These are phyloP conservation scores for Oncorhynchus tshawytscha DNA, from an alignment of 2,113 vertebrate species.

Conservation along the genomic window DNA sequence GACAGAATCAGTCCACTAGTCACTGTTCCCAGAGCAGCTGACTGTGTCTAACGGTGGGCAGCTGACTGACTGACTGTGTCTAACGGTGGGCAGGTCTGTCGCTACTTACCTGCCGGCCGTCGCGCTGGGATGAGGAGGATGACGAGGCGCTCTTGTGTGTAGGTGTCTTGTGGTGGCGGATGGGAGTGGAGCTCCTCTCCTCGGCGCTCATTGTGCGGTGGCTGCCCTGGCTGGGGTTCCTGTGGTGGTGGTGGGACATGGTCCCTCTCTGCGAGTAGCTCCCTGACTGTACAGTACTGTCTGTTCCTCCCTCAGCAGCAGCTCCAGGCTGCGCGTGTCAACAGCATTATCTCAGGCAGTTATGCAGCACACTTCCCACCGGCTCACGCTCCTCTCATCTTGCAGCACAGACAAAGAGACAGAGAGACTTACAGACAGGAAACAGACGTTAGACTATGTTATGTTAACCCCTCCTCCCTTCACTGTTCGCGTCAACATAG, in stretches of 20 bases:
- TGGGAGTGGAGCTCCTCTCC: constrained; percentile 82
- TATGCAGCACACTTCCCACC: constrained; percentile 29
- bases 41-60: not conserved
- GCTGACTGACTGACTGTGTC: too few species aligned
- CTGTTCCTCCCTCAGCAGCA: constrained; percentile 49
- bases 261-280: not conserved
- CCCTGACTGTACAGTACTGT: constrained; percentile 39
- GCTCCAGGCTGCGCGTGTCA: constrained; percentile 36
- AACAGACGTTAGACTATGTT: too few species aligned
- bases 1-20: not conserved
- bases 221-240: constrained; percentile 48
- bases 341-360: constrained; percentile 53
- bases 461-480: not conserved
- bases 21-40: not conserved
- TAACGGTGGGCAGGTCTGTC: not conserved
- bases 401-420: constrained; percentile 34
- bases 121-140: constrained; percentile 88
- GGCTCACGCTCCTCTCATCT: constrained; percentile 57
- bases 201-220: constrained; percentile 88
- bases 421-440: not conserved
- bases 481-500: too few species aligned
- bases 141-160: constrained; percentile 94
- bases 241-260: constrained; percentile 70
- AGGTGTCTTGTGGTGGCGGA: constrained; percentile 87
- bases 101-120: constrained; percentile 90